Evolutionary conservation across 2,113 vertebrate genomes (phyloP).

Genomic region (Eptesicus fuscus): DNA sequence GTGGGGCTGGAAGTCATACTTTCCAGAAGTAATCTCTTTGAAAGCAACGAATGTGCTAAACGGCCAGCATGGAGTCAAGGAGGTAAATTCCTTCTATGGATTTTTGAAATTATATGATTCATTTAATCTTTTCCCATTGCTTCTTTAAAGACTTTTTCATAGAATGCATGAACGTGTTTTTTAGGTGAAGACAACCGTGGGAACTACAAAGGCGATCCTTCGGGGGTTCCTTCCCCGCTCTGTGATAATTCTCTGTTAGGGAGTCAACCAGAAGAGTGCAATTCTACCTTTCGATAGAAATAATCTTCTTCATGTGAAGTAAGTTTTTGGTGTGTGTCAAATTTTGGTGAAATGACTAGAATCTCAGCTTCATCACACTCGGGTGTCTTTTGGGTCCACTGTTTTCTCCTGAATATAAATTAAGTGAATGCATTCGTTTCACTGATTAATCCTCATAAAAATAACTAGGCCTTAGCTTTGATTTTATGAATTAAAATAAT

Average conservation of each 20-base stretch:
- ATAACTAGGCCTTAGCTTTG: background rate
- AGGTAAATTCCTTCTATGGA: constrained; percentile 49
- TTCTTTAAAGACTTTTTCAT: constrained; percentile 44
- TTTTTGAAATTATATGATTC: constrained; percentile 61
- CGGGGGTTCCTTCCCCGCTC: background rate
- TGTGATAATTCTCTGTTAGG: background rate
- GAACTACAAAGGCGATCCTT: background rate
- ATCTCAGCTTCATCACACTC: background rate
- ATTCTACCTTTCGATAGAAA: background rate
- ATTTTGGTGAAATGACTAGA: background rate
- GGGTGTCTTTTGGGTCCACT: background rate
- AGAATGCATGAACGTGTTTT: constrained; percentile 30
- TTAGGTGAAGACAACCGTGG: constrained; percentile 43
- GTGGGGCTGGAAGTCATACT: constrained; percentile 38
- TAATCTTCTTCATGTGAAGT: background rate
- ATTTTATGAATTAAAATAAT: background rate
- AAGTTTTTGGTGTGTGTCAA: background rate
- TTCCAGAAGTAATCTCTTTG: constrained; percentile 63
- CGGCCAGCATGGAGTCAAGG: constrained; percentile 51
- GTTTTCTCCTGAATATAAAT: background rate
- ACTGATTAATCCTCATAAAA: background rate
- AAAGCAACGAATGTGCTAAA: constrained; percentile 7
- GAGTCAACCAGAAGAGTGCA: background rate
- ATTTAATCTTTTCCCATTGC: constrained; percentile 47
- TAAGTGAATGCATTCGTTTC: background rate